A percentile compares a stretch with the other conserved stretches of the same genome.
phyloP scores from a whole-genome alignment of 1,140 invertebrate genomes.

The Eumaeus atala region DNA sequence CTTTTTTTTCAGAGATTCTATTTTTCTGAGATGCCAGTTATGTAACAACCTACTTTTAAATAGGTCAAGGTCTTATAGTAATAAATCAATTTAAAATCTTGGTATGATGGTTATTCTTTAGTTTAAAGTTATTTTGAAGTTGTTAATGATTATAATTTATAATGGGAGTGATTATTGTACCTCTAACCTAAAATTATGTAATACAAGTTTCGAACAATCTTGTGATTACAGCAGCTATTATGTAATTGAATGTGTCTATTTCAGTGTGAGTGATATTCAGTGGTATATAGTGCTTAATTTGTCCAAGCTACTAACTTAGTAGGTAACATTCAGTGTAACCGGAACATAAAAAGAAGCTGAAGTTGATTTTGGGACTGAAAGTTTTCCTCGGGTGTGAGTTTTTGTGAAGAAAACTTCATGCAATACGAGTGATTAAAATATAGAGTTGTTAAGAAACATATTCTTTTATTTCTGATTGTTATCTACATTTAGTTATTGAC shows the following conservation, averaged over 20 bases:
- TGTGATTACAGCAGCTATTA: conserved; percentile 56
- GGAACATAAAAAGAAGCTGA: conserved; percentile 17
- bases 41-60: conserved; percentile 40
- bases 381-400: conserved; percentile 52
- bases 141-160: conserved; percentile 22
- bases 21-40: conserved; percentile 39
- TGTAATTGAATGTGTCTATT: conserved; percentile 35
- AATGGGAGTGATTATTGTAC: conserved; percentile 24
- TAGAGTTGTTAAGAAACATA: conserved; percentile 48
- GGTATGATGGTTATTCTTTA: conserved; percentile 1
- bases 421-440: conserved; percentile 55
- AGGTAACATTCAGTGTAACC: conserved; percentile 35
- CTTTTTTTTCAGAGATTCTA: conserved; percentile 10
- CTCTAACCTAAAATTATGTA: conserved; percentile 14
- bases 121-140: conserved; percentile 15
- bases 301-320: conserved; percentile 29
- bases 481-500: conserved; percentile 12
- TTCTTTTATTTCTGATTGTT: conserved; percentile 36
- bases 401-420: conserved; percentile 63
- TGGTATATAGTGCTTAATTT: conserved; percentile 9
- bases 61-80: conserved; percentile 38
- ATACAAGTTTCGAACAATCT: conserved; percentile 36
- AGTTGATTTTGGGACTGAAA: conserved; percentile 24
- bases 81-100: conserved; percentile 14
- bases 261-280: conserved; percentile 14